phyloP scores from a whole-genome alignment of 2,797 vertebrate species.

The Erpetoichthys calabaricus region DNA sequence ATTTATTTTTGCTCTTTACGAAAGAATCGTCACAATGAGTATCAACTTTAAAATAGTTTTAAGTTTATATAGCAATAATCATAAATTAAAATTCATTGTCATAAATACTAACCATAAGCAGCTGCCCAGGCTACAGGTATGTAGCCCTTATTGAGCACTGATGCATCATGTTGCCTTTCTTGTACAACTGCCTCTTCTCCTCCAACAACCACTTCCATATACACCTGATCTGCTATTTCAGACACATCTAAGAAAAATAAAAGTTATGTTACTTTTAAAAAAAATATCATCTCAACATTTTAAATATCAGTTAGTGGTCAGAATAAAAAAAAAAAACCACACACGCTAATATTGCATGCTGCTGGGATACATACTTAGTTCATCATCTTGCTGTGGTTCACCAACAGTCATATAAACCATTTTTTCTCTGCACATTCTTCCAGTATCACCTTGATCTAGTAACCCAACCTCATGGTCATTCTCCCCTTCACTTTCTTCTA shows the following conservation, averaged over 20 bases:
- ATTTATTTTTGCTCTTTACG: too few relatives aligned
- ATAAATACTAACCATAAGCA: constrained; percentile 65
- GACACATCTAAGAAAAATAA: constrained; percentile 56
- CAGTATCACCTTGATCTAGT: constrained; percentile 64
- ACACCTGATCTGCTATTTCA: constrained; percentile 82
- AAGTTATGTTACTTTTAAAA: constrained; percentile 8
- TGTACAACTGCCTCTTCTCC: constrained; percentile 73
- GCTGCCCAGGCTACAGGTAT: constrained; percentile 85
- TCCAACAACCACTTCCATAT: constrained; percentile 86
- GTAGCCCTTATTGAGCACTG: constrained; percentile 75
- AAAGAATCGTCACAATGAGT: too few relatives aligned
- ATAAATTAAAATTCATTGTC: neutral
- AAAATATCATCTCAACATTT: too few relatives aligned
- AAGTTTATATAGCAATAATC: too few relatives aligned
- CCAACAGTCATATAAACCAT: constrained; percentile 97
- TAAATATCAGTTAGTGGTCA: too few relatives aligned
- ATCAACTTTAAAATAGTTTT: too few relatives aligned
- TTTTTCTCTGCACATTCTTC: constrained; percentile 81
- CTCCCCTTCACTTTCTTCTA: constrained; percentile 83
- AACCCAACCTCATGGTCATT: constrained; percentile 62
- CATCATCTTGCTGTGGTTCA: constrained; percentile 78
- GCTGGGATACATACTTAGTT: constrained; percentile 54
- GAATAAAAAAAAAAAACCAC: too few relatives aligned
- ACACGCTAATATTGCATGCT: too few relatives aligned
- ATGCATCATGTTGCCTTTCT: constrained; percentile 69